Evolutionary conservation across 2,113 vertebrate species (phyloP), one percentile per base, ranked within the genome.

Genomic region (Podilymbus podiceps): DNA sequence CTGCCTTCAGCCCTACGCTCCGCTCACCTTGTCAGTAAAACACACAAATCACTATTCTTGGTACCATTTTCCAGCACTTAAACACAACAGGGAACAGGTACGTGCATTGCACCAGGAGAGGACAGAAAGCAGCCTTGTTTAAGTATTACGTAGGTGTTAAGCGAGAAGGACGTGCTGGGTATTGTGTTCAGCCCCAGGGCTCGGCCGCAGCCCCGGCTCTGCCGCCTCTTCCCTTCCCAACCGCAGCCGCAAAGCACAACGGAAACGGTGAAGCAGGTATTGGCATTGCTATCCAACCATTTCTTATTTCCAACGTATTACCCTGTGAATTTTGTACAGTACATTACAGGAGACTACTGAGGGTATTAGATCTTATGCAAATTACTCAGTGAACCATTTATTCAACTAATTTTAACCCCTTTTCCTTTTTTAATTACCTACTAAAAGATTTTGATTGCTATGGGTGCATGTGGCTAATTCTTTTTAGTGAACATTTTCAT

Each of bases 171-270:
- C 38, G 38, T 38, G 38, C 38, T 38, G 38, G 38, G 38, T 38
- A 38, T 6, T 27, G 31, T 2, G 10, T 7, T 1, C 4, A 17
- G 17, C 20, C 9, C 42, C 2, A 3, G 52, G 28, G 14, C 15
- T 28, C 35, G 9, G 22, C 17, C 35, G 0, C 52, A 64, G 82
- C 49, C 49, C 21, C 21, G 2, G 56, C 56, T n/a, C 56, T 15
- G 67, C 67, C 9, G 5, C 24, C 55, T 11, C 35, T 8, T 16
- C 21, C 22, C 12, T 5, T 2, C 15, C 33, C 4, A 1, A 27
- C 46, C 12, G 2, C 31, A 5, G 33, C 60, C 63, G 19, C 33
- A 16, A 15, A n/a, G 25, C 59, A 8, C 9, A 6, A 12, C 1
- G 6, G n/a, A 53, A 68, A 11, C 25, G 21, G 50, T 9, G 10